Conservation (phyloP, 1,140 invertebrate genomes). For the Zaprionus africanus region DNA sequence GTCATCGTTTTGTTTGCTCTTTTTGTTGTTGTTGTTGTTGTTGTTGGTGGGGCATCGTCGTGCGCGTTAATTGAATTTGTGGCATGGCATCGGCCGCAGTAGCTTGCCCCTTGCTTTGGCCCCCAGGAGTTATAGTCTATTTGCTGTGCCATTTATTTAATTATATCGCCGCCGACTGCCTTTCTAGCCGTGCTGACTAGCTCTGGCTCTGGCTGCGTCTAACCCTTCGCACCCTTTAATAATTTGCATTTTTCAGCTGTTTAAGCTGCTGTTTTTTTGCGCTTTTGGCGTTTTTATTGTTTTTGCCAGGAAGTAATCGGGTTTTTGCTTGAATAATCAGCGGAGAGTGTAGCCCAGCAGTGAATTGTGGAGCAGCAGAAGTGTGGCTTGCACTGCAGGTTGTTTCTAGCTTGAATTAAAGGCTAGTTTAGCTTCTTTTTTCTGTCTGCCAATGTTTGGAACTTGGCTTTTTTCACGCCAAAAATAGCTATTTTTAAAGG, state of each 20-base stretch:
- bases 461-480: too few relatives aligned
- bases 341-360: neutral
- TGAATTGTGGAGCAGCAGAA: slow-evolving; percentile 8
- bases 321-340: slow-evolving; percentile 40
- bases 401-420: neutral
- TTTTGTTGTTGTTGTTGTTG: slow-evolving; percentile 38
- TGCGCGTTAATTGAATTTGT: slow-evolving; percentile 74
- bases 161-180: slow-evolving; percentile 59
- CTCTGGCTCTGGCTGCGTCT: neutral
- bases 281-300: slow-evolving; percentile 46
- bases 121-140: slow-evolving; percentile 30
- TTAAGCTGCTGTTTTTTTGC: slow-evolving; percentile 49
- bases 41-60: slow-evolving; percentile 9
- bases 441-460: neutral
- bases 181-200: slow-evolving; percentile 62
- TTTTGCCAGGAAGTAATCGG: slow-evolving; percentile 49
- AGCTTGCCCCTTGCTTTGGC: neutral
- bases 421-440: neutral
- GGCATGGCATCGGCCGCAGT: slow-evolving; percentile 37
- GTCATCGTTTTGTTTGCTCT: slow-evolving; percentile 17
- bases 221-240: slow-evolving; percentile 37
- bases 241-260: slow-evolving; percentile 78
- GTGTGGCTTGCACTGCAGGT: neutral
- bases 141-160: slow-evolving; percentile 70
- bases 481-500: too few relatives aligned